Evolutionary conservation across 2,113 vertebrate species (phyloP).

Genomic region (Ovis canadensis): DNA sequence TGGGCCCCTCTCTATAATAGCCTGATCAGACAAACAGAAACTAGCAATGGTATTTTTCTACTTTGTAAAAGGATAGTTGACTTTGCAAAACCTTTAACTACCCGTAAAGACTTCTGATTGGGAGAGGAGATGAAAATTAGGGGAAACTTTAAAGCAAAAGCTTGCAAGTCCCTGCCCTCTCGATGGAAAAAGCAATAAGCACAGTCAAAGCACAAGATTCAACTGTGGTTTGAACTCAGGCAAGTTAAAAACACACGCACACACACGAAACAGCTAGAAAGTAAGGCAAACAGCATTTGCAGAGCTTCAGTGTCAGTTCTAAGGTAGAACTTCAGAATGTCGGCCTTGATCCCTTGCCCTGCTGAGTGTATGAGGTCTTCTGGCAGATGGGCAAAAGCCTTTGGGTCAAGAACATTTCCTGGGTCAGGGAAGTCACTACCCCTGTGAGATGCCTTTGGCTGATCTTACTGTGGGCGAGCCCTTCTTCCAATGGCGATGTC

Average conservation of each 20-base stretch:
- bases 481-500: neutral
- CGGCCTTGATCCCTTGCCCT: neutral
- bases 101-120: neutral
- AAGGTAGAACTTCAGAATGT: neutral
- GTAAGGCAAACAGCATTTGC: neutral
- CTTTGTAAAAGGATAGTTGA: neutral
- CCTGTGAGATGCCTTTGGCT: neutral
- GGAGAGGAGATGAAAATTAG: neutral
- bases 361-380: neutral
- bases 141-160: neutral
- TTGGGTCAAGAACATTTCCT: neutral
- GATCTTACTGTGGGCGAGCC: neutral
- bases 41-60: neutral
- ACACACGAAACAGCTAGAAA: neutral
- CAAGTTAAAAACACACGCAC: neutral
- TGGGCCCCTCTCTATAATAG: neutral
- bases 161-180: neutral
- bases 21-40: neutral
- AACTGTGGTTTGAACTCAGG: neutral
- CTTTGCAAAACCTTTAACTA: neutral
- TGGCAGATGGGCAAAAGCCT: neutral
- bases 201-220: neutral
- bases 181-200: neutral
- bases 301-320: neutral
- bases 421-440: neutral